A percentile compares a stretch with the other conserved stretches of the same genome.
phyloP scores from a whole-genome alignment of 2,113 vertebrate genomes.

The Ammospiza caudacuta region DNA sequence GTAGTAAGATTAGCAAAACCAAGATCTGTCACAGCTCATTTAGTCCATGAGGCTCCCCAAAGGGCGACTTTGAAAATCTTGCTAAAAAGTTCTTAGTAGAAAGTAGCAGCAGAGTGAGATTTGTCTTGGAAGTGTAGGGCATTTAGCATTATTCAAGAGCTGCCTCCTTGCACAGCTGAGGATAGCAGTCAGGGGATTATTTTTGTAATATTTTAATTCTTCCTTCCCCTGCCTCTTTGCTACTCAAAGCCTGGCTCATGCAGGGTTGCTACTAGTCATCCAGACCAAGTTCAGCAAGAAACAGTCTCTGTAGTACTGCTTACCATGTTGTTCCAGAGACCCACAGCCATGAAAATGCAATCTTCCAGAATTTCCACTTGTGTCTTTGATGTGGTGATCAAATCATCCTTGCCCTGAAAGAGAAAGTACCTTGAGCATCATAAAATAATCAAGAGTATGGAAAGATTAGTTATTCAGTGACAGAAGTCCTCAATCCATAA shows the following conservation, averaged over 20 bases:
- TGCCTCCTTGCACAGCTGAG: neutral
- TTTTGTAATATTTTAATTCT: neutral
- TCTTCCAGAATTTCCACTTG: neutral
- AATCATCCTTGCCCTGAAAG: slow-evolving; percentile 35
- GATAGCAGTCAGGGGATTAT: neutral
- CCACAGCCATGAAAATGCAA: neutral
- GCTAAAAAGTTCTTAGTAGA: neutral
- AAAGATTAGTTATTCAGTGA: neutral
- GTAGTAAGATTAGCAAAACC: neutral
- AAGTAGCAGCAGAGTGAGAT: neutral
- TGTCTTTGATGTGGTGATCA: neutral
- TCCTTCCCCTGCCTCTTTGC: neutral
- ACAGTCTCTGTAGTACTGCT: neutral
- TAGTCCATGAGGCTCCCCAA: neutral
- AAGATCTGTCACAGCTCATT: neutral
- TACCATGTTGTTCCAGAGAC: slow-evolving; percentile 78
- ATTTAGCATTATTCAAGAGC: neutral
- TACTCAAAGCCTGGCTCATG: neutral
- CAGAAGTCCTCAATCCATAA: neutral
- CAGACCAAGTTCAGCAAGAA: neutral
- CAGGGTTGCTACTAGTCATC: neutral
- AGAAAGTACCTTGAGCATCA: neutral
- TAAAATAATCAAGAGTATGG: neutral
- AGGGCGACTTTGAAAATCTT: neutral
- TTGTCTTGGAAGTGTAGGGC: neutral